Conservation (phyloP, 2,888 invertebrate species). For the Ecdyonurus torrentis region DNA sequence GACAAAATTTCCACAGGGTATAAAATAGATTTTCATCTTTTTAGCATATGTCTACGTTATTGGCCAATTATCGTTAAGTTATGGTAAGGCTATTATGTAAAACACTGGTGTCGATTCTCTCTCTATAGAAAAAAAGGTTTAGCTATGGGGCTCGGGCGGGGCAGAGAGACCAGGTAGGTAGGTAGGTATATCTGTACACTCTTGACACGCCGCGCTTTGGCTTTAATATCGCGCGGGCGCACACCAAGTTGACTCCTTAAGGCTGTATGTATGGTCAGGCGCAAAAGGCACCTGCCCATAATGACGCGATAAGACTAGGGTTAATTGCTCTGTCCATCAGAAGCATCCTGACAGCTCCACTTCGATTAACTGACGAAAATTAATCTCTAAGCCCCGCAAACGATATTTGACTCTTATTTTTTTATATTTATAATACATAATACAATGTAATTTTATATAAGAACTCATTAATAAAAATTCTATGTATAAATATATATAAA, state of each 20-base stretch:
- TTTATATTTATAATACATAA: too few relatives aligned
- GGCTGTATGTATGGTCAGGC: background rate
- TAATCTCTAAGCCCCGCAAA: too few relatives aligned
- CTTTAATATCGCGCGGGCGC: too few relatives aligned
- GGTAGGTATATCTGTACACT: too few relatives aligned
- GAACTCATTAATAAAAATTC: too few relatives aligned
- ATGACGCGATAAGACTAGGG: background rate
- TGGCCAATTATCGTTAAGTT: slow-evolving; percentile 1
- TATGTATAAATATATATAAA: too few relatives aligned
- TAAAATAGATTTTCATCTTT: background rate
- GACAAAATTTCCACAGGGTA: background rate
- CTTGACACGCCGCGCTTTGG: too few relatives aligned
- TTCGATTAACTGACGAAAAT: background rate
- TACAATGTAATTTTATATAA: too few relatives aligned
- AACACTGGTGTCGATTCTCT: background rate
- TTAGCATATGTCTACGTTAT: background rate
- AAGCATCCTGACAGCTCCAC: background rate
- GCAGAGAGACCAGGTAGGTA: too few relatives aligned
- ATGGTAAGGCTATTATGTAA: background rate
- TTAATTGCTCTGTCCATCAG: slow-evolving; percentile 3
- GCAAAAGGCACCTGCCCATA: background rate
- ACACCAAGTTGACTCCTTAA: too few relatives aligned
- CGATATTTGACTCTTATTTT: too few relatives aligned
- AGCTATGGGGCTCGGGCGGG: background rate
- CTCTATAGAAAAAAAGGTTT: background rate